These are phyloP conservation scores for Electrona antarctica DNA, from an alignment of 2,113 vertebrate species.

Conservation along the genomic window DNA sequence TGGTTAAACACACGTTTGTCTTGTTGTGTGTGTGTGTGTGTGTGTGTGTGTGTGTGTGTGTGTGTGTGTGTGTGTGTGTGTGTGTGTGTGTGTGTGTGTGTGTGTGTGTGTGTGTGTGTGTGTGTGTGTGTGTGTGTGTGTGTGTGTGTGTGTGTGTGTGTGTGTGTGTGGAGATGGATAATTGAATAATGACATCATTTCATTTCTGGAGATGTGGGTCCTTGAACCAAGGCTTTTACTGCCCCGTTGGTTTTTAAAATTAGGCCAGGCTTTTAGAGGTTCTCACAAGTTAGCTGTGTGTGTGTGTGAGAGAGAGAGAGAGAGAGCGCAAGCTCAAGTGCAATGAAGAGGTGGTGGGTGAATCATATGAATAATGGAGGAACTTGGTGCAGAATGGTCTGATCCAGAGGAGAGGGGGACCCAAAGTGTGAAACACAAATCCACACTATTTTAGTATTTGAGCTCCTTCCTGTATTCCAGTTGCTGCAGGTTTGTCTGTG, in stretches of 20 bases:
- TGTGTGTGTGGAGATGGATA: conserved; percentile 32
- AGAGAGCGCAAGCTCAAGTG: too few species aligned
- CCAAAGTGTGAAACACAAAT: conserved; percentile 12
- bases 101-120: not conserved
- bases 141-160: not conserved
- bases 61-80: not conserved
- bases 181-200: conserved; percentile 48
- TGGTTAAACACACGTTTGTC: conserved; percentile 12
- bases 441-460: not conserved
- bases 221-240: conserved; percentile 21
- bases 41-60: not conserved
- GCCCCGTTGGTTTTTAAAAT: conserved; percentile 30
- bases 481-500: too few species aligned
- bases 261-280: conserved; percentile 6
- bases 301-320: too few species aligned
- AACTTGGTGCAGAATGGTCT: not conserved
- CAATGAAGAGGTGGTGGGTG: too few species aligned
- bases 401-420: conserved; percentile 2
- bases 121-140: not conserved
- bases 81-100: not conserved
- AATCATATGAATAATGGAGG: conserved; percentile 38
- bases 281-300: conserved; percentile 10
- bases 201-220: conserved; percentile 6
- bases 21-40: not conserved
- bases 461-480: too few species aligned